Conservation (phyloP, 2,113 vertebrate genomes). For the Polypterus bichir region DNA sequence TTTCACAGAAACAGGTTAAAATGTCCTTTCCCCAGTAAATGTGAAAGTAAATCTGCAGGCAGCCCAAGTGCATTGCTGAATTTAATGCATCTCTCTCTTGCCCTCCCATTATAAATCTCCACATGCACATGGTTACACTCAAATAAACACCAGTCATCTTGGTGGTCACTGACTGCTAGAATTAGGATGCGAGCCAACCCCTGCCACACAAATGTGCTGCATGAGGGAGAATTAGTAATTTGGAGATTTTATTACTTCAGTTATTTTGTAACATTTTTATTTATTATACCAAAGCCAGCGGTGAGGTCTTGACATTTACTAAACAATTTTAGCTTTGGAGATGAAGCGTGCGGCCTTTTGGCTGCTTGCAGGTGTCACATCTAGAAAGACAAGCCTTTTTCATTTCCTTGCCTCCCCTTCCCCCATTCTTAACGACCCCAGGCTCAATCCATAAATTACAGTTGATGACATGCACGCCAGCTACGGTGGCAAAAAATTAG, state of each 20-base stretch:
- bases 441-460: constrained; percentile 67
- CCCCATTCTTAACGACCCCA: constrained; percentile 31
- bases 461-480: constrained; percentile 62
- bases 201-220: not conserved
- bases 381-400: constrained; percentile 41
- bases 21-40: no score
- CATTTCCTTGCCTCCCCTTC: constrained; percentile 39
- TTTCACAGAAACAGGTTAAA: no score
- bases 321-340: constrained; percentile 47
- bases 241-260: no score
- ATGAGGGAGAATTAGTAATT: not conserved
- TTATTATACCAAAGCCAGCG: constrained; percentile 16
- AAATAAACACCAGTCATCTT: no score
- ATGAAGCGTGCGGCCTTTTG: constrained; percentile 37
- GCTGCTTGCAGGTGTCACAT: constrained; percentile 54
- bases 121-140: no score
- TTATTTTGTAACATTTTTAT: not conserved
- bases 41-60: no score
- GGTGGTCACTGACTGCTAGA: no score
- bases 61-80: no score
- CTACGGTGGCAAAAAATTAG: constrained; percentile 65
- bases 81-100: no score
- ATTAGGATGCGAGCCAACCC: not conserved
- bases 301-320: constrained; percentile 41
- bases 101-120: no score